Evolutionary conservation across 35 echinoderm and acorn worm genomes (phyloP), one percentile per base, ranked within the genome.

Genomic region (Strongylocentrotus purpuratus): DNA sequence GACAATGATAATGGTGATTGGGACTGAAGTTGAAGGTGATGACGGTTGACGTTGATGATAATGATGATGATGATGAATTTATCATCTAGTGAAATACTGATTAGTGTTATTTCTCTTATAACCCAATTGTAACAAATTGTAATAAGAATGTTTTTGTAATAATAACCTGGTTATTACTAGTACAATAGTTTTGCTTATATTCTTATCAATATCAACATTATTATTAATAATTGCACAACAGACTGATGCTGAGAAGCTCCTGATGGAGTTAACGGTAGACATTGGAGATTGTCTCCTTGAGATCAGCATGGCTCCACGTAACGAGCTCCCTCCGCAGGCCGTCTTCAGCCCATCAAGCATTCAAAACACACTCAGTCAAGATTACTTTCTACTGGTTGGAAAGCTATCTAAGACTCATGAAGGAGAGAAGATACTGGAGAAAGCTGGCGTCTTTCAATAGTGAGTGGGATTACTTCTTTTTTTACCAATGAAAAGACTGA

Each of bases 371-470:
- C 94, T 99, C 20, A 97, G 98, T 48, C 98, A 99, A 71, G 97
- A 97, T 88, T 99, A 97, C 96, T 97, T 99, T 86, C 96, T 99
- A 13, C 95, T 99, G 33, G 90, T 97, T 70, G 98, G 98, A 33
- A 97, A 96, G 47, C 95, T 99, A 11, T 96, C 96, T 5, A 95
- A 96, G 61, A 96, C 94, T 5, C 61, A 94, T 50, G 48, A 96
- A 10, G 98, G 98, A 25, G 97, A 99, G 94, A 97, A 97, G 85
- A 96, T 97, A 31, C 87, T 99, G 33, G 98, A 99, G 92, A 96
- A 97, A 71, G 85, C 96, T 86, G 92, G 96, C 85, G 95, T 95
- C n/a, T 97, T 99, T 87, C 98, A 99, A 87, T 99, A 97, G 98
- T 99, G 87, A 97, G 98, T 97, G 4, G 47, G 32, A 86, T 55